Base-by-base conservation (phyloP, 2,113 vertebrate species). In the Antennarius striatus region DNA sequence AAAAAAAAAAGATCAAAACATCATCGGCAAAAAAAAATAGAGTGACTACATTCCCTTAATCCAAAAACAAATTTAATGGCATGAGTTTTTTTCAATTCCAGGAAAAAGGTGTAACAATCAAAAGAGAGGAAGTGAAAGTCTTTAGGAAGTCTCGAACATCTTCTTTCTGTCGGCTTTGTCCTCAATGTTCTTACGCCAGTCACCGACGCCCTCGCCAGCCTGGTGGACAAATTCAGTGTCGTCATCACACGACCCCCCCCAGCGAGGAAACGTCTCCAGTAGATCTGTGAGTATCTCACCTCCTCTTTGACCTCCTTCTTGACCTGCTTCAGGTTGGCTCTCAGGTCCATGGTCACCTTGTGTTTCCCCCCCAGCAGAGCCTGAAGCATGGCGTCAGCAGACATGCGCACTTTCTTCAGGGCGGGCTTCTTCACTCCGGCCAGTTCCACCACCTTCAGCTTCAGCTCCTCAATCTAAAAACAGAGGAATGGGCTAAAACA, bases 161-260 rank as follows among this genome's bases (percentile, higher is more conserved):
- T 98, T 99, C 95, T 99, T 99, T 72, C 95, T 98, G 92, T 96
- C 96, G 6, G 96, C 95, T 84, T 98, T 97, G 75, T 97, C 97
- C 84, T 99, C 97, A 0, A 98, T 95, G 92, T 98, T 98, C 88
- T 98, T 97, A 88, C 95, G 92, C 97, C 97, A 98, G 91, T 98
- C 96, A 1, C 96, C 96, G 30, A 11, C 40, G 7, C 40, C 2
- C 13, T 46, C 81, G 0, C 0, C 1, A 7, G 66, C 12, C 84
- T 86, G 79, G 47, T 11, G 17, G 2, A 4, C 17, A 15, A 53
- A 30, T 22, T 22, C 22, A 22, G 22, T 22, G 22, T 1, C 22
- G 22, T 22, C 22, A 22, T 22, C 22, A 22, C 22, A 22, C 22
- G 22, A 22, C 22, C 22, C 22, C 22, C 22, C 22, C 22, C 22